phyloP scores from a whole-genome alignment of 2,113 vertebrate species.

The Pholis gunnellus region DNA sequence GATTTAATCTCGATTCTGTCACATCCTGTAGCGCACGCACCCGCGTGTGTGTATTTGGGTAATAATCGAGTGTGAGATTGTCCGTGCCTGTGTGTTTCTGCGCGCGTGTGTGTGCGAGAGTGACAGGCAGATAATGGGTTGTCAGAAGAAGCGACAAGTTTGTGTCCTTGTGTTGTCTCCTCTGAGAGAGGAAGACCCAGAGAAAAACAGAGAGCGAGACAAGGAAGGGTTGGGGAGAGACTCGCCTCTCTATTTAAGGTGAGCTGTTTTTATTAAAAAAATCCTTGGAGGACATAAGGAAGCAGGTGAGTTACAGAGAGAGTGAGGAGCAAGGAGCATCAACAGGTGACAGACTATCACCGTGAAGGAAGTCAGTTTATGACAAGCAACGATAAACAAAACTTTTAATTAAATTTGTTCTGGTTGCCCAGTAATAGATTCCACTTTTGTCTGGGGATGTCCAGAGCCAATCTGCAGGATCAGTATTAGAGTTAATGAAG shows the following conservation, averaged over 20 bases:
- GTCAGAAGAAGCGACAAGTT: slow-evolving; percentile 85
- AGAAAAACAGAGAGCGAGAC: slow-evolving; percentile 55
- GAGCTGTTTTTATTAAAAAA: slow-evolving; percentile 81
- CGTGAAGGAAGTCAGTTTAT: slow-evolving; percentile 21
- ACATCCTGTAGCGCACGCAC: slow-evolving; percentile 46
- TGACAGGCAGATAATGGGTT: slow-evolving; percentile 87
- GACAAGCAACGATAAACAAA: slow-evolving; percentile 21
- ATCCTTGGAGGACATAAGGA: slow-evolving; percentile 50
- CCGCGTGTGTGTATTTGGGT: slow-evolving; percentile 38
- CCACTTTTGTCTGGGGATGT: background rate
- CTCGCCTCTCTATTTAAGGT: slow-evolving; percentile 57
- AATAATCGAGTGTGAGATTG: slow-evolving; percentile 53
- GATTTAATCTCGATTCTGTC: slow-evolving; percentile 74
- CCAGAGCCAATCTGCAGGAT: slow-evolving; percentile 11
- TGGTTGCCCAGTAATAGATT: slow-evolving; percentile 3
- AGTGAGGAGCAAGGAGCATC: slow-evolving; percentile 49
- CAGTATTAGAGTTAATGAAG: slow-evolving; percentile 16
- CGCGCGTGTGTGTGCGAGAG: slow-evolving; percentile 50
- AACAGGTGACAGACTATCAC: slow-evolving; percentile 59
- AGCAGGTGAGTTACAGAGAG: slow-evolving; percentile 17
- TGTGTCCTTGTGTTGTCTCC: slow-evolving; percentile 80
- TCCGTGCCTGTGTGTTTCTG: background rate
- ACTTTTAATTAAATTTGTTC: slow-evolving; percentile 39
- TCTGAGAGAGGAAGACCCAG: slow-evolving; percentile 55
- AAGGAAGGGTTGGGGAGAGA: slow-evolving; percentile 25